These are phyloP conservation scores for Metacarcinus magister DNA, from an alignment of 2,888 invertebrate genomes.

Conservation along the genomic window DNA sequence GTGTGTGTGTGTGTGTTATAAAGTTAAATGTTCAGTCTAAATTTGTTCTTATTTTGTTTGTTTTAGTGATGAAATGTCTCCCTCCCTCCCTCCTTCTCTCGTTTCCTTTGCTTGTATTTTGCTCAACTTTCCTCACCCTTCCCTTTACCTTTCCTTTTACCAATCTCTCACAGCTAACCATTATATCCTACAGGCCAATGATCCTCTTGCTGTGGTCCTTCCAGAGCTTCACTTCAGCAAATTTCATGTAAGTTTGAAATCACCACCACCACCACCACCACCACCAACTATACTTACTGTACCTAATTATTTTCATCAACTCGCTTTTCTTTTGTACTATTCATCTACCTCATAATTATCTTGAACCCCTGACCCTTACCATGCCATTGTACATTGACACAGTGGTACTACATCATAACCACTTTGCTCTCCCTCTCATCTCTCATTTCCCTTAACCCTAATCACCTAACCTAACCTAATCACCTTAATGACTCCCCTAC, in stretches of 20 bases:
- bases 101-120: too few species aligned
- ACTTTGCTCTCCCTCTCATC: too few species aligned
- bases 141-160: neutral
- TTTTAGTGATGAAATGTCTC: neutral
- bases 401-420: too few species aligned
- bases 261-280: too few species aligned
- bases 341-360: too few species aligned
- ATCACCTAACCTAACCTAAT: neutral
- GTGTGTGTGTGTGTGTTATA: neutral
- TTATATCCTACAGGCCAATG: conserved; percentile 87
- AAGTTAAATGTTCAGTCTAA: too few species aligned
- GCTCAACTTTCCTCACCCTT: neutral
- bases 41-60: neutral
- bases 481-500: neutral
- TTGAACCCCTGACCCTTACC: too few species aligned
- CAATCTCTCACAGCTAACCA: neutral
- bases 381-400: too few species aligned
- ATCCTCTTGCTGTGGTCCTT: conserved; percentile 89
- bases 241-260: conserved; percentile 89
- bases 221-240: conserved; percentile 94
- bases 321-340: too few species aligned
- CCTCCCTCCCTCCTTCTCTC: neutral
- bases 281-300: too few species aligned
- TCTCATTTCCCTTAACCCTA: neutral
- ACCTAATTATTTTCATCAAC: too few species aligned